Conservation (phyloP, 2,797 vertebrate species). For the Hoplostethus atlanticus region DNA sequence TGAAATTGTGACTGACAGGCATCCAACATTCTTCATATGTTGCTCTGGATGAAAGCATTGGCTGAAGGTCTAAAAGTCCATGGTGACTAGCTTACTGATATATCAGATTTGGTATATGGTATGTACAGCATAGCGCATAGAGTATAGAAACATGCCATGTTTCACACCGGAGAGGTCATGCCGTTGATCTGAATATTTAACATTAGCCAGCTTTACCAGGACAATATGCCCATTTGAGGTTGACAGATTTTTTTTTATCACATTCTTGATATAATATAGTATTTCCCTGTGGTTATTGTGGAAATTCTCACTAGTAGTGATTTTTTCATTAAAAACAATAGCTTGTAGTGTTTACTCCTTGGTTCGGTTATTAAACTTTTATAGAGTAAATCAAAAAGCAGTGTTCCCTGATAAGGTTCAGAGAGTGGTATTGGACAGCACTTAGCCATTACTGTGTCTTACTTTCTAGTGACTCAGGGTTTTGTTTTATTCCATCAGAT, state of each 20-base stretch:
- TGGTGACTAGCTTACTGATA: neutral
- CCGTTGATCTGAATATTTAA: neutral
- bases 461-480: neutral
- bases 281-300: neutral
- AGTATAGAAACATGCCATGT: neutral
- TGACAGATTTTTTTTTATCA: neutral
- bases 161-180: neutral
- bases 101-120: neutral
- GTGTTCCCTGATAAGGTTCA: neutral
- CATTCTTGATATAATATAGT: neutral
- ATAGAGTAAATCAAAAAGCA: neutral
- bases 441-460: neutral
- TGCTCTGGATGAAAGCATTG: neutral
- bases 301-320: neutral
- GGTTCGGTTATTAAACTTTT: conserved; percentile 1
- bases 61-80: neutral
- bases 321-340: conserved; percentile 5
- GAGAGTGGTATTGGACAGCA: neutral
- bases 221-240: neutral
- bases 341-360: neutral
- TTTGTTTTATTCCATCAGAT: neutral
- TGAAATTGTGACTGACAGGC: neutral
- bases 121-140: neutral
- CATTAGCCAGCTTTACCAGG: neutral
- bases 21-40: neutral